phyloP scores from a whole-genome alignment of 2,888 invertebrate genomes.

The Gari tellinella region DNA sequence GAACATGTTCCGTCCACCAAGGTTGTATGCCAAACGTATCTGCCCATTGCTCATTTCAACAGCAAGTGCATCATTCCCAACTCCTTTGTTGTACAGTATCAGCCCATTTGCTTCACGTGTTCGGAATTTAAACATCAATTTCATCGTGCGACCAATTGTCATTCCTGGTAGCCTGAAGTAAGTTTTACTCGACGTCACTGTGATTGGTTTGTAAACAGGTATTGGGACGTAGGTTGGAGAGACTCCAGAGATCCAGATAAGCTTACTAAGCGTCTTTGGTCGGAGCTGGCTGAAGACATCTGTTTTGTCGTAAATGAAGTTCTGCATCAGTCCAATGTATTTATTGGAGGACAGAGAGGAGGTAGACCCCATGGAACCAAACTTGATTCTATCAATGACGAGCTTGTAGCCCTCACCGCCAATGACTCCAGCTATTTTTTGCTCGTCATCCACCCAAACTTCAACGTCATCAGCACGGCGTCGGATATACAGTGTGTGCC shows the following conservation, averaged over 20 bases:
- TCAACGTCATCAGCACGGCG: conserved; percentile 80
- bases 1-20: conserved; percentile 65
- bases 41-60: conserved; percentile 78
- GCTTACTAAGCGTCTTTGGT: conserved; percentile 34
- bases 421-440: conserved; percentile 54
- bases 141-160: conserved; percentile 54
- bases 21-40: conserved; percentile 76
- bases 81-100: conserved; percentile 73
- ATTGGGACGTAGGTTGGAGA: conserved; percentile 50
- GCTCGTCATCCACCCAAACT: conserved; percentile 78
- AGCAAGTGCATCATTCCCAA: conserved; percentile 72
- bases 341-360: conserved; percentile 33
- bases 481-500: conserved; percentile 82
- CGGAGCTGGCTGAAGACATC: conserved; percentile 67
- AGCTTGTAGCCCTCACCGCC: conserved; percentile 70
- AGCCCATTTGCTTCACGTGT: conserved; percentile 75
- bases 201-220: conserved; percentile 70
- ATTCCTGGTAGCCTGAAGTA: conserved; percentile 67
- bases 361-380: conserved; percentile 62
- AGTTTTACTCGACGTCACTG: conserved; percentile 66
- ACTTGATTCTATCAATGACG: conserved; percentile 67
- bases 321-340: conserved; percentile 77
- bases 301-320: conserved; percentile 68
- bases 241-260: conserved; percentile 54
- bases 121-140: conserved; percentile 76